Evolutionary conservation across 2,797 vertebrate species (phyloP), one percentile per base, ranked within the genome.

Genomic region (Hypotaenidia okinawae): DNA sequence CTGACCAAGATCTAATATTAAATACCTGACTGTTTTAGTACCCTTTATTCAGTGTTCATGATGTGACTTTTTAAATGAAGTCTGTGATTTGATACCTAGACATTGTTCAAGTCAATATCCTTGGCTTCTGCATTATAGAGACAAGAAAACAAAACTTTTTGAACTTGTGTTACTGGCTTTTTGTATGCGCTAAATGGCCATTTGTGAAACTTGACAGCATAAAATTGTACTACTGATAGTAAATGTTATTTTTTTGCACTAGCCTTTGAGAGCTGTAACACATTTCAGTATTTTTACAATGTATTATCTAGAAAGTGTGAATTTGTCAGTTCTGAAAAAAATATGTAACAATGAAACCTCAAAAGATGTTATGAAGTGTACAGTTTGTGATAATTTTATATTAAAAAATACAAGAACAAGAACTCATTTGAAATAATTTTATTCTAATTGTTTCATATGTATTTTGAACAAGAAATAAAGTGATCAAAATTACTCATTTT

Each of bases 351-450:
- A 98, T 95, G 97, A 97, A 97, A 98, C 98, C 98, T 98, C 98
- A 98, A 98, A 85, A 97, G 96, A 96, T 97, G 98, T 99, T 98
- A 98, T 98, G 97, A 98, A 98, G 98, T 99, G 98, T 99, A 99
- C 98, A 99, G 98, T 99, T 99, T 99, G 98, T 99, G 98, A 99
- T 99, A 99, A 99, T 99, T 99, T 99, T 99, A 98, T 99, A 97
- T 96, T 92, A 22, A 39, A 91, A 98, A 98, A 96, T 97, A 98
- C 97, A 98, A 97, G 94, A 97, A 98, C 97, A 98, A 84, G 0
- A 88, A 93, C 61, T 98, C 84, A 98, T 98, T 99, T 99, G 97
- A 98, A 98, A 98, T 98, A 98, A 97, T 98, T 99, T 99, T 98
- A 98, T 96, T 97, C 97, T 97, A 97, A 98, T 97, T 98, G 98